These are phyloP conservation scores for Antennarius maculatus DNA, from an alignment of 2,797 vertebrate genomes.

Conservation along the genomic window DNA sequence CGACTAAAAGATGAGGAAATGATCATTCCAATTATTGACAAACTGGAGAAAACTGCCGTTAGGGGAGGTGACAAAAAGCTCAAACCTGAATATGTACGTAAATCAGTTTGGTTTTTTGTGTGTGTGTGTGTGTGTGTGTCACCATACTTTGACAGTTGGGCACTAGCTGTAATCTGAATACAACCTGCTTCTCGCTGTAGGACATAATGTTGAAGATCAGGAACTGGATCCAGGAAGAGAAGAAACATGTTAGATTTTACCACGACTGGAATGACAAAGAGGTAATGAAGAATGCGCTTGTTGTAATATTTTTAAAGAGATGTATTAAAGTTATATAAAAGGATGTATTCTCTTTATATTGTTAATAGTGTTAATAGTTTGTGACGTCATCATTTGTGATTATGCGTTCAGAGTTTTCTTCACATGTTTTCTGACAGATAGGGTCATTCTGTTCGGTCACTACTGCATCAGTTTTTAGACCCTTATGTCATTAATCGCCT, in stretches of 20 bases:
- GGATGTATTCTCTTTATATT: background rate
- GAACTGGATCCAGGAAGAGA: slow-evolving; percentile 94
- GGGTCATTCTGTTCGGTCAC: no score
- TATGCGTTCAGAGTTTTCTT: background rate
- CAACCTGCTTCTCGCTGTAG: slow-evolving; percentile 74
- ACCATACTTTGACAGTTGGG: no score
- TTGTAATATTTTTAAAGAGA: background rate
- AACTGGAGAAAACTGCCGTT: slow-evolving; percentile 95
- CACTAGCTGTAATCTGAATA: background rate
- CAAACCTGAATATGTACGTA: slow-evolving; percentile 97
- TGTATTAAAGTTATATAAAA: background rate
- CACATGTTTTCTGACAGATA: no score
- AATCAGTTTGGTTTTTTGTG: background rate
- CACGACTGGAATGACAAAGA: slow-evolving; percentile 99
- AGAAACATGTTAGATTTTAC: slow-evolving; percentile 94
- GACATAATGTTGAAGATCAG: slow-evolving; percentile 97
- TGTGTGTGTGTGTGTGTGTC: background rate
- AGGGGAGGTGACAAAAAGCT: slow-evolving; percentile 97
- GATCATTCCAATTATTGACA: slow-evolving; percentile 91
- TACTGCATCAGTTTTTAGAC: no score
- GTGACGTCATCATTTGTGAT: background rate
- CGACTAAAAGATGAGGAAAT: slow-evolving; percentile 97
- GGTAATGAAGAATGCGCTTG: slow-evolving; percentile 75
- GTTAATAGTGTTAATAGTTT: background rate
- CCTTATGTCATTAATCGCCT: background rate